Base-by-base conservation (phyloP, 2,888 invertebrate genomes). In the Idaea aversata region DNA sequence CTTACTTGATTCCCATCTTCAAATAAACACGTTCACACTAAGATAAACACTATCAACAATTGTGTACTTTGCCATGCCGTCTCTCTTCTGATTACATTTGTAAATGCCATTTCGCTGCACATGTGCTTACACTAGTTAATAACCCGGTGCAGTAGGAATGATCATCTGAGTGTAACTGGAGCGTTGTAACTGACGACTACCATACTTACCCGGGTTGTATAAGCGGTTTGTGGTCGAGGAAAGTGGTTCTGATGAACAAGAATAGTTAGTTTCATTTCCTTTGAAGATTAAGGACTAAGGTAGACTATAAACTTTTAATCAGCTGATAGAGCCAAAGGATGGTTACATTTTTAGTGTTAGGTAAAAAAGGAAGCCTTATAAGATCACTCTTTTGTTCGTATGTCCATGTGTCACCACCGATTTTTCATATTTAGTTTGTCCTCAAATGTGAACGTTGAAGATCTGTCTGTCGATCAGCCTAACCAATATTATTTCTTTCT, bases 181-280 rank as follows among this genome's bases (percentile, higher is more conserved):
- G 59, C 70, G 69, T 70, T 67, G 73, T 70, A 69, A 68, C 72
- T 63, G 67, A 66, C 65, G 63, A 67, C 78, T 77, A 67, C 75
- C 78, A 72, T 82, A 84, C 72, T 79, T 72, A 76, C 74, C 68
- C 79, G 82, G 72, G 75, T 74, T 80, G 78, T 75, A 69, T 76
- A 78, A 80, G 80, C 80, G 74, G 81, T 81, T 83, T 77, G 80
- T 61, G 76, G 77, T 64, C 66, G 70, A 81, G 78, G 85, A 86
- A 86, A 86, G 86, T 85, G 84, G 85, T 82, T 72, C 75, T 76
- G 71, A 67, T 71, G 72, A 72, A 75, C 75, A 72, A 75, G 77
- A 81, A 84, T 71, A 78, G 85, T 83, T 84, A 80, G 78, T 81
- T 79, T 76, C 80, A 81, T 85, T 85, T 81, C 83, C 78, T 69